Base-by-base conservation (phyloP, 53 echinoderm and acorn worm genomes). In the Crossaster papposus region DNA sequence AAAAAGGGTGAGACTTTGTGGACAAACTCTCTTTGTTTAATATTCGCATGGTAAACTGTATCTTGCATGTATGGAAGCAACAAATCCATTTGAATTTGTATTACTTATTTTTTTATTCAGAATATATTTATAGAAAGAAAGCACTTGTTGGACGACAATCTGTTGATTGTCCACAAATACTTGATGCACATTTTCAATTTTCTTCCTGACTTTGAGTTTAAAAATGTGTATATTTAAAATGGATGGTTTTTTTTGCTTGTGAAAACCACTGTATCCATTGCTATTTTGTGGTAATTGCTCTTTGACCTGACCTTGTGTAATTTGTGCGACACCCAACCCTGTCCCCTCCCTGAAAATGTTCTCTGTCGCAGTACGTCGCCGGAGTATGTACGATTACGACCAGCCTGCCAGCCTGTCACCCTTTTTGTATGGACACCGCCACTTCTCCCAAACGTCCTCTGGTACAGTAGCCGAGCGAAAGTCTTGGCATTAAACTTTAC, bases 351-450 rank as follows among this genome's bases (percentile, higher is more conserved):
- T 2, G 22, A 2, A 35, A 12, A 10, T 33, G 36, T 73, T 73
- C 33, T 84, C 17, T 72, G 17, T 72, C 71, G 71, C 84, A 84
- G 84, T 84, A 12, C 84, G 84, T 72, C 84, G 84, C 15, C 71
- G 84, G 22, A 84, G 84, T 50, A 84, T 84, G 84, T 84, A 84
- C 54, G 84, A 84, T 51, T 84, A 84, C 17, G 84, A 84, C 72
- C 84, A 84, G 31, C 84, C 72, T 54, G 84, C 53, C 29, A 22
- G 72, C 72, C 34, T 33, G 10, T 81, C 81, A 15, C 72, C 84
- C 72, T 30, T 84, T 20, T 50, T 53, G 51, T 72, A 84, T 72
- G 36, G 84, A 29, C 51, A 72, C 15, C 84, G 84, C 31, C 73
- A 31, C 53, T 36, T 83, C 20, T 78, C 78, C 24, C 78, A 78